These are phyloP conservation scores for Galaxea fascicularis DNA, from an alignment of 92 coral and sea anemone genomes.

Conservation along the genomic window DNA sequence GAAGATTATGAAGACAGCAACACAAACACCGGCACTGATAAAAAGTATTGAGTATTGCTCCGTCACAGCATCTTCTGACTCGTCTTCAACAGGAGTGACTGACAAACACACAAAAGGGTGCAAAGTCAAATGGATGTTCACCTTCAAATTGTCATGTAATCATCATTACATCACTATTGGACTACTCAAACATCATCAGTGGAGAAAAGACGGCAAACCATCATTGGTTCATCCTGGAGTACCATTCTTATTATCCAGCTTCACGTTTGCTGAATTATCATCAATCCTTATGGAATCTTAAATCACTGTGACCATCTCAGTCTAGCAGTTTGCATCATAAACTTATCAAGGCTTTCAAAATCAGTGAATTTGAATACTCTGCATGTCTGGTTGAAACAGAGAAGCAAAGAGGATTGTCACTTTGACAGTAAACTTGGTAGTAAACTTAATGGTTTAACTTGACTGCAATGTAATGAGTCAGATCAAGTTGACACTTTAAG, in stretches of 20 bases:
- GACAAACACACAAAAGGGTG: neutral
- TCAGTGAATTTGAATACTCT: neutral
- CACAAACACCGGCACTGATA: conserved; percentile 85
- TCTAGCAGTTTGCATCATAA: neutral
- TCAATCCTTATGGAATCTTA: too few relatives aligned
- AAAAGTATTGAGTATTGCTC: conserved; percentile 78
- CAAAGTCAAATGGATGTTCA: neutral
- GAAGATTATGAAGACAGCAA: conserved; percentile 73
- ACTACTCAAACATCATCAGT: neutral
- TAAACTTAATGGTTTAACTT: too few relatives aligned
- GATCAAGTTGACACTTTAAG: too few relatives aligned
- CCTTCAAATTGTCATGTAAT: neutral
- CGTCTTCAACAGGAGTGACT: conserved; percentile 4
- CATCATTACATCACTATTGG: neutral
- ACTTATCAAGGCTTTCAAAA: neutral
- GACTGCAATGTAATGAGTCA: too few relatives aligned
- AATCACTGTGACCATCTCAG: too few relatives aligned
- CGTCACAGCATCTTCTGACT: conserved; percentile 47
- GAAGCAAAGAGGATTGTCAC: too few relatives aligned
- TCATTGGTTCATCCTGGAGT: too few relatives aligned
- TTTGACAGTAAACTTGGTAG: too few relatives aligned
- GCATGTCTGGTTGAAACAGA: too few relatives aligned
- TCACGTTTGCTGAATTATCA: too few relatives aligned
- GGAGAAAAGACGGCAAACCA: too few relatives aligned
- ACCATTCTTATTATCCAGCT: too few relatives aligned